A percentile compares a stretch with the other conserved stretches of the same genome.
phyloP scores from a whole-genome alignment of 2,888 invertebrate genomes.

The Pantelozetes paolii region DNA sequence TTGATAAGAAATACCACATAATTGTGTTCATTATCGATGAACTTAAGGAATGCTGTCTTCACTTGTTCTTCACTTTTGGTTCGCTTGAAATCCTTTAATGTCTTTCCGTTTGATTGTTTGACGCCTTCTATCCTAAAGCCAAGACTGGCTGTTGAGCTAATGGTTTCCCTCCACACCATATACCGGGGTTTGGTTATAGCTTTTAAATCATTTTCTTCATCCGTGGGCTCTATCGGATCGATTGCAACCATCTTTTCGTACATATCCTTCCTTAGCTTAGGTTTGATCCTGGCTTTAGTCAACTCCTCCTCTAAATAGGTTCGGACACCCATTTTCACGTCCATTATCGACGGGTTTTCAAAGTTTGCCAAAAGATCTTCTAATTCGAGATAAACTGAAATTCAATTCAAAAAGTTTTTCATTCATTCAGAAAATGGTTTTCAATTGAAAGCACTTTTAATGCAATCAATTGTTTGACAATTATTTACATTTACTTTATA shows the following conservation, averaged over 20 bases:
- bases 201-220: slow-evolving; percentile 80
- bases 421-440: too few species aligned
- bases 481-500: too few species aligned
- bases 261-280: slow-evolving; percentile 70
- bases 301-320: slow-evolving; percentile 93
- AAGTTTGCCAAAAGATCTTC: slow-evolving; percentile 89
- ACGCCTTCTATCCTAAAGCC: slow-evolving; percentile 95
- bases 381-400: slow-evolving; percentile 69
- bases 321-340: slow-evolving; percentile 89
- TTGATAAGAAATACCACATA: too few species aligned
- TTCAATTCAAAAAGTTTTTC: not conserved
- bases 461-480: too few species aligned
- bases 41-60: slow-evolving; percentile 71
- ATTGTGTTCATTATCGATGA: slow-evolving; percentile 71
- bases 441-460: too few species aligned
- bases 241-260: slow-evolving; percentile 96
- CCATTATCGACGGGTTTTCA: slow-evolving; percentile 90
- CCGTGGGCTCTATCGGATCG: slow-evolving; percentile 78
- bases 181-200: slow-evolving; percentile 92
- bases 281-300: slow-evolving; percentile 89
- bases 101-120: slow-evolving; percentile 71
- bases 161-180: slow-evolving; percentile 94
- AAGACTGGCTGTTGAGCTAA: slow-evolving; percentile 86
- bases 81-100: slow-evolving; percentile 91
- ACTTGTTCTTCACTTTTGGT: slow-evolving; percentile 76